Evolutionary conservation across 2,888 invertebrate species (phyloP).

Genomic region (Ferdinandea cuprea): DNA sequence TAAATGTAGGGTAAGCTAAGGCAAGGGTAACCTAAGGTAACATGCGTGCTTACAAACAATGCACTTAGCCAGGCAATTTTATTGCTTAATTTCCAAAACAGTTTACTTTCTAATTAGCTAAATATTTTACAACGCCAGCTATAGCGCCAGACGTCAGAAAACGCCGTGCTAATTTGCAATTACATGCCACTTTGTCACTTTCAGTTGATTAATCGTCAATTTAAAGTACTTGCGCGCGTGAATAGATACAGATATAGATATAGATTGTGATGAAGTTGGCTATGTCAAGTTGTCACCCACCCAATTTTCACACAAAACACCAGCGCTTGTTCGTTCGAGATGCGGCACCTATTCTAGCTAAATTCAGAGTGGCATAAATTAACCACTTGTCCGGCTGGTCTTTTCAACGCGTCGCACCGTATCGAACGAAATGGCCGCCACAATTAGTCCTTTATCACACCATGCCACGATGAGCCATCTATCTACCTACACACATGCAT

Average conservation of each 20-base stretch:
- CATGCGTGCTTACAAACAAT: conserved; percentile 49
- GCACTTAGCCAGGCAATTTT: conserved; percentile 50
- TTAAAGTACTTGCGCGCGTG: conserved; percentile 7
- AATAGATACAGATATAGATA: background rate
- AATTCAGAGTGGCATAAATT: conserved; percentile 44
- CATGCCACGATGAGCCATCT: no score
- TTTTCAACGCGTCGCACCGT: conserved; percentile 27
- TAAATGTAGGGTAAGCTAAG: no score
- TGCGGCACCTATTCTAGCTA: conserved; percentile 41
- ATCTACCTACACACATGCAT: no score
- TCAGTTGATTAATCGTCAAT: conserved; percentile 66
- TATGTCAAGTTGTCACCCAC: background rate
- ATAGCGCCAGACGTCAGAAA: background rate
- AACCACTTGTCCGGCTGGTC: conserved; percentile 55
- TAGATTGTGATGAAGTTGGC: conserved; percentile 9
- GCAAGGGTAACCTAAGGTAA: no score
- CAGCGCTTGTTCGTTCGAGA: conserved; percentile 16
- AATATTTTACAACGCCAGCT: conserved; percentile 43
- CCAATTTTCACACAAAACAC: conserved; percentile 5
- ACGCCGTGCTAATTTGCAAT: conserved; percentile 60
- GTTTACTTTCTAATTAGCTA: conserved; percentile 53
- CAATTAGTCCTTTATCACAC: conserved; percentile 43
- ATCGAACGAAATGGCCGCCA: background rate
- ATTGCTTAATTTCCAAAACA: conserved; percentile 60
- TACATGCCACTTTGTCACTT: conserved; percentile 66